A percentile compares a stretch with the other conserved stretches of the same genome.
Evolutionary conservation across 2,888 invertebrate genomes (phyloP).

Genomic region (Syritta pipiens): DNA sequence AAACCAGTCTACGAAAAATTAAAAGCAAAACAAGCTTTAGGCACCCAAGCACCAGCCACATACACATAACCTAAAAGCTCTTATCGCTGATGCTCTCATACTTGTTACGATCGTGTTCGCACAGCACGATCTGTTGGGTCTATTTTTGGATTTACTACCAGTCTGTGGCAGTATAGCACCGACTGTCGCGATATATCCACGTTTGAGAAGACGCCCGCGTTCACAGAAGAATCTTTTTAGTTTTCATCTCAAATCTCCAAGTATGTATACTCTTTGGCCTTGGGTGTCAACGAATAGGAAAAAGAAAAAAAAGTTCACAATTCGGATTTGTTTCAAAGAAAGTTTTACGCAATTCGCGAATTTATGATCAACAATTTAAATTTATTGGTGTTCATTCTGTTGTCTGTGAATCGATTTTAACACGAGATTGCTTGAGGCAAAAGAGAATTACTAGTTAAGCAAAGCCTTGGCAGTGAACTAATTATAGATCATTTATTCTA

Average conservation of each 20-base stretch:
- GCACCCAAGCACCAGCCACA: not conserved
- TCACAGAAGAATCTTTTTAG: conserved; percentile 31
- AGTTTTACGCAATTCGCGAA: conserved; percentile 59
- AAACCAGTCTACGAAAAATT: not conserved
- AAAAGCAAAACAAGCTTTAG: conserved; percentile 12
- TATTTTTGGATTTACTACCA: conserved; percentile 51
- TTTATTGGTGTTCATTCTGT: not conserved
- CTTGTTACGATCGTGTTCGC: conserved; percentile 38
- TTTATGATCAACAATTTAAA: not conserved
- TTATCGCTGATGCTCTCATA: conserved; percentile 37
- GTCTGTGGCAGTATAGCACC: conserved; percentile 55
- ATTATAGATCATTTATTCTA: conserved; percentile 75
- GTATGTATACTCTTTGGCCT: conserved; percentile 61
- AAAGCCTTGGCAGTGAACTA: conserved; percentile 77
- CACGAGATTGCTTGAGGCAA: no score
- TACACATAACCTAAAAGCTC: conserved; percentile 15
- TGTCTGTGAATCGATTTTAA: not conserved
- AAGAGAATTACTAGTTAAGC: conserved; percentile 13
- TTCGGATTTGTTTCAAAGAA: conserved; percentile 23
- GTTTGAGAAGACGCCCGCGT: conserved; percentile 27
- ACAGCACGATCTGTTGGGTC: conserved; percentile 41
- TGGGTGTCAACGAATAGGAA: conserved; percentile 56
- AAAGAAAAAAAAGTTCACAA: conserved; percentile 28
- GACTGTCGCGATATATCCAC: conserved; percentile 47
- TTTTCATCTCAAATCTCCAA: conserved; percentile 53